These are phyloP conservation scores for Geothlypis trichas DNA, from an alignment of 2,113 vertebrate species.

Conservation along the genomic window DNA sequence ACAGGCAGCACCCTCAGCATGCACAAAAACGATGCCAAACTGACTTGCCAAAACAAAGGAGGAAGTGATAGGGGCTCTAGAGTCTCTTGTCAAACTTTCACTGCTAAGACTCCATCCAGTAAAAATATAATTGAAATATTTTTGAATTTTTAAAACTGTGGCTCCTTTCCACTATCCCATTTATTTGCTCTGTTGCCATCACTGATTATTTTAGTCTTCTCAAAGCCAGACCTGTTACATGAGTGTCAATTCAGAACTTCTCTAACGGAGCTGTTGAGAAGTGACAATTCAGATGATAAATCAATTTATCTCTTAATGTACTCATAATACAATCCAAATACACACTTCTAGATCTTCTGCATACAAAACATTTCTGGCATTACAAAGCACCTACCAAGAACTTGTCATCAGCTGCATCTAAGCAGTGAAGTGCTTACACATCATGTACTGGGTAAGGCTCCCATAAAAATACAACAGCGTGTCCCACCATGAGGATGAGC, in stretches of 20 bases:
- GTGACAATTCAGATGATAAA: neutral
- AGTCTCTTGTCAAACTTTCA: neutral
- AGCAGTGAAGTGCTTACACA: neutral
- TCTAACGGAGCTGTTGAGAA: neutral
- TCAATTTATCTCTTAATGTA: neutral
- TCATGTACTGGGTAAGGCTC: neutral
- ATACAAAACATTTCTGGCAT: neutral
- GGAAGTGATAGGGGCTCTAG: neutral
- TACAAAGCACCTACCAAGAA: neutral
- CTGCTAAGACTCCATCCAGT: neutral
- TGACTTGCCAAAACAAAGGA: neutral
- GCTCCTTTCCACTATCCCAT: neutral
- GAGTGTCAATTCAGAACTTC: neutral
- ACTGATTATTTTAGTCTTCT: neutral
- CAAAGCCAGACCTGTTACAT: neutral
- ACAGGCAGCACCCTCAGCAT: neutral
- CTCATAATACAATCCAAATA: neutral
- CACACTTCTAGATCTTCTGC: neutral
- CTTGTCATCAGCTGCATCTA: neutral
- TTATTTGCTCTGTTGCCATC: neutral
- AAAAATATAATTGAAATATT: neutral
- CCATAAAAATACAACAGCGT: rapidly evolving
- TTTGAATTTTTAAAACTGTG: neutral
- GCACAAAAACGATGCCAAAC: neutral
- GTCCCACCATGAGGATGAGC: neutral